These are phyloP conservation scores for Pelobates fuscus DNA, from an alignment of 2,113 vertebrate genomes.

Conservation along the genomic window DNA sequence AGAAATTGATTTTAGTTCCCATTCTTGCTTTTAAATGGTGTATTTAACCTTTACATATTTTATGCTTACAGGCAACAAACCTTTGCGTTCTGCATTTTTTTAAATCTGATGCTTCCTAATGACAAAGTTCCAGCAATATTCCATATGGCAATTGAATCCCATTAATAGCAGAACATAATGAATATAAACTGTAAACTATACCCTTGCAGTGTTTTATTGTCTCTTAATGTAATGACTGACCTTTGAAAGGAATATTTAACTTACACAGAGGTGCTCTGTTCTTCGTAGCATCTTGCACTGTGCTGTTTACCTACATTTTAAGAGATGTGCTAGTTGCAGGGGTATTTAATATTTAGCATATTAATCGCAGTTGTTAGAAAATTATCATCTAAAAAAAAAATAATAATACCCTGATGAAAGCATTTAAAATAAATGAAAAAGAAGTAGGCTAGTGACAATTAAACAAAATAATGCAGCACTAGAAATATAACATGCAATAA, in stretches of 20 bases:
- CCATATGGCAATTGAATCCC: slow-evolving; percentile 44
- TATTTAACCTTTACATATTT: slow-evolving; percentile 46
- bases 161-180: slow-evolving; percentile 46
- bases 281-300: background rate
- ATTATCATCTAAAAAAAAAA: background rate
- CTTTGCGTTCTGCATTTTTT: slow-evolving; percentile 32
- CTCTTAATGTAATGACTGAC: slow-evolving; percentile 48
- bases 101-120: slow-evolving; percentile 30
- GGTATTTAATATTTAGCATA: slow-evolving; percentile 12
- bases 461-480: too few relatives aligned
- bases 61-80: slow-evolving; percentile 42
- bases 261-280: slow-evolving; percentile 23
- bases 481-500: too few relatives aligned
- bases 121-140: slow-evolving; percentile 12
- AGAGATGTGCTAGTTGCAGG: slow-evolving; percentile 3
- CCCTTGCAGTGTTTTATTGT: slow-evolving; percentile 44
- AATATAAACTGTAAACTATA: slow-evolving; percentile 46
- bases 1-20: background rate
- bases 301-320: slow-evolving; percentile 5
- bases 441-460: background rate
- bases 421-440: background rate
- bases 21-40: slow-evolving; percentile 39
- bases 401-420: too few relatives aligned
- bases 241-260: slow-evolving; percentile 48
- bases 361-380: background rate